Percentiles rank a stretch among this genome's conserved stretches.
These are phyloP conservation scores for Conus ventricosus DNA, from an alignment of 1,140 invertebrate genomes.

Conservation along the genomic window DNA sequence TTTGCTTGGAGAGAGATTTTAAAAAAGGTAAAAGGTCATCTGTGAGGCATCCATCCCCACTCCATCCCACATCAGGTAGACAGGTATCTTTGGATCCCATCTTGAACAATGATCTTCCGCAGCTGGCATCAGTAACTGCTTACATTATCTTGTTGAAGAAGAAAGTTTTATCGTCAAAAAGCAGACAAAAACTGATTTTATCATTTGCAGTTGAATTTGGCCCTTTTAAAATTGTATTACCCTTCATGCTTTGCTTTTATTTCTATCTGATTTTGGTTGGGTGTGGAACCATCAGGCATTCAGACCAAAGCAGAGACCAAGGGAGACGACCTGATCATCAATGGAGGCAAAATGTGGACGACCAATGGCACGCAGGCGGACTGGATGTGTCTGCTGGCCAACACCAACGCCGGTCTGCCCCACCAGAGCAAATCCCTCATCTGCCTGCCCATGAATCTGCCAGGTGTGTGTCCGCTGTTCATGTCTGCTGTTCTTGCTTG, in stretches of 20 bases:
- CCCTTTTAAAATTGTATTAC: no score
- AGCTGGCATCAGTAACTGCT: no score
- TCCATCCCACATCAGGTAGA: no score
- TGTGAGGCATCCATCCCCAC: no score
- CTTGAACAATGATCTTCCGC: no score
- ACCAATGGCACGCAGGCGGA: constrained; percentile 79
- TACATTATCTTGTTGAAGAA: no score
- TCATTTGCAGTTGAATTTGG: no score
- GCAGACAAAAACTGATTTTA: no score
- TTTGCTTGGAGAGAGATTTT: no score
- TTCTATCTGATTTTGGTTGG: not conserved
- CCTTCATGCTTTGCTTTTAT: not conserved
- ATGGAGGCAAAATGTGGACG: constrained; percentile 80
- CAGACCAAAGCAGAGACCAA: constrained; percentile 75
- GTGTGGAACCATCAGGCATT: constrained; percentile 66
- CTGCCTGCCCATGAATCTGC: constrained; percentile 78
- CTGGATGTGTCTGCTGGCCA: constrained; percentile 80
- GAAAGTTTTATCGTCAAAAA: no score
- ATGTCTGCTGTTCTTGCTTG: not conserved
- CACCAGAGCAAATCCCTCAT: constrained; percentile 81
- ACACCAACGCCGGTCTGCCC: constrained; percentile 74
- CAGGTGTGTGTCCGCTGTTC: constrained; percentile 69
- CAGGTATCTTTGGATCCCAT: no score
- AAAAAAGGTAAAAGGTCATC: no score
- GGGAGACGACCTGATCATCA: constrained; percentile 79